Percentiles rank a stretch among this genome's conserved stretches.
Conservation (phyloP, 1,140 invertebrate species). For the Dinoponera quadriceps region DNA sequence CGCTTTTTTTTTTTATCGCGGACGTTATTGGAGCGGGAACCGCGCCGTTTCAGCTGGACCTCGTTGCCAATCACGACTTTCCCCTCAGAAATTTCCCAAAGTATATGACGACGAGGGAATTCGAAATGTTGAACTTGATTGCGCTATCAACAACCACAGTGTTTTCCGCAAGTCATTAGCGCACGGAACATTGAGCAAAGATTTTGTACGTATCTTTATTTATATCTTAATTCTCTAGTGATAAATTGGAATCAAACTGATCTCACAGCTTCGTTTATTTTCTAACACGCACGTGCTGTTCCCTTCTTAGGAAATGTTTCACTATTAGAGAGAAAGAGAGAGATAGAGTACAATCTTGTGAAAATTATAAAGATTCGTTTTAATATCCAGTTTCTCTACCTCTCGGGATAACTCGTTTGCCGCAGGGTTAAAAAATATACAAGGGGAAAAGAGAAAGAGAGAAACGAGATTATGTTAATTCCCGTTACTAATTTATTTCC, state of each 20-base stretch:
- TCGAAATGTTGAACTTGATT: neutral
- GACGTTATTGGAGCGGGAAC: slow-evolving; percentile 44
- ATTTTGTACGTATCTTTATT: neutral
- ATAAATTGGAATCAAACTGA: no score
- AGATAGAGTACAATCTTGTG: neutral
- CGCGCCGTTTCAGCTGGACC: slow-evolving; percentile 20
- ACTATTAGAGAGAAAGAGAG: no score
- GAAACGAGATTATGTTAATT: slow-evolving; percentile 8
- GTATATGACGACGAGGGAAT: neutral
- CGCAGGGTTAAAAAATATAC: neutral
- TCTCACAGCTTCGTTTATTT: no score
- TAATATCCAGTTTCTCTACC: neutral
- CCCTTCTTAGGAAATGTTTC: no score
- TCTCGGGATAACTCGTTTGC: neutral
- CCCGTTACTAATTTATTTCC: slow-evolving; percentile 32
- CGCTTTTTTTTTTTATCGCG: slow-evolving; percentile 40
- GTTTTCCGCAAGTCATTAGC: neutral
- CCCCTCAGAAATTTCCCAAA: neutral
- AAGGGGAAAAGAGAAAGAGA: neutral
- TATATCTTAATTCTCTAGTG: neutral
- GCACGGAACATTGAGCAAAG: neutral
- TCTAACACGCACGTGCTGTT: no score
- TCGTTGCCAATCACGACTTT: slow-evolving; percentile 9
- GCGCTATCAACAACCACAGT: neutral
- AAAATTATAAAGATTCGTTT: neutral